phyloP scores from a whole-genome alignment of 2,888 invertebrate species.

The Lasioglossum calceatum region DNA sequence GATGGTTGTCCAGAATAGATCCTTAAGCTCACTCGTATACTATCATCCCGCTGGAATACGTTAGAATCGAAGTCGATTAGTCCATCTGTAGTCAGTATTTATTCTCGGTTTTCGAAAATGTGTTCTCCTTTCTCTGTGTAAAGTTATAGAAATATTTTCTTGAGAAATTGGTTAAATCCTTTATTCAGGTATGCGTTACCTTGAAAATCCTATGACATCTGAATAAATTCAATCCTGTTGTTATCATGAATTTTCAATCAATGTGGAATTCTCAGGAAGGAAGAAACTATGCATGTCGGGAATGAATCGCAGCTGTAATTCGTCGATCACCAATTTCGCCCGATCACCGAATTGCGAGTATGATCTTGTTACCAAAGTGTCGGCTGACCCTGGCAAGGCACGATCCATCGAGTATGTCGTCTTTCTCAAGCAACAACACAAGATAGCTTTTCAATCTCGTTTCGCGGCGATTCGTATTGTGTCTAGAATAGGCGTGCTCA shows the following conservation, averaged over 20 bases:
- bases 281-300: neutral
- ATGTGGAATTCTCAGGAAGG: neutral
- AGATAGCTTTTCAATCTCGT: slow-evolving; percentile 2
- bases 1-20: neutral
- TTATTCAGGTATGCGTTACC: neutral
- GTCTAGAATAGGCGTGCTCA: slow-evolving; percentile 1
- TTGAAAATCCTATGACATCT: too few relatives aligned
- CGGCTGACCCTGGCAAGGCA: neutral
- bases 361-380: neutral
- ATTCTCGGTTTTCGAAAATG: neutral
- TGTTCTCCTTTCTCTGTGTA: neutral
- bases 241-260: too few relatives aligned
- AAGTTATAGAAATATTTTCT: neutral
- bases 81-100: neutral
- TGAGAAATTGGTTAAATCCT: neutral
- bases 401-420: neutral
- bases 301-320: neutral
- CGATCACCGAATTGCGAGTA: neutral
- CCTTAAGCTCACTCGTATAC: neutral
- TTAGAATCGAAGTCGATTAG: neutral
- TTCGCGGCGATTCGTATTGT: neutral
- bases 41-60: neutral
- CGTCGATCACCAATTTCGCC: neutral
- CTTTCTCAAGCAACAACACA: neutral
- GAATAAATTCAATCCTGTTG: too few relatives aligned